Base-by-base conservation (phyloP, 2,113 vertebrate genomes). In the Sigmodon hispidus region DNA sequence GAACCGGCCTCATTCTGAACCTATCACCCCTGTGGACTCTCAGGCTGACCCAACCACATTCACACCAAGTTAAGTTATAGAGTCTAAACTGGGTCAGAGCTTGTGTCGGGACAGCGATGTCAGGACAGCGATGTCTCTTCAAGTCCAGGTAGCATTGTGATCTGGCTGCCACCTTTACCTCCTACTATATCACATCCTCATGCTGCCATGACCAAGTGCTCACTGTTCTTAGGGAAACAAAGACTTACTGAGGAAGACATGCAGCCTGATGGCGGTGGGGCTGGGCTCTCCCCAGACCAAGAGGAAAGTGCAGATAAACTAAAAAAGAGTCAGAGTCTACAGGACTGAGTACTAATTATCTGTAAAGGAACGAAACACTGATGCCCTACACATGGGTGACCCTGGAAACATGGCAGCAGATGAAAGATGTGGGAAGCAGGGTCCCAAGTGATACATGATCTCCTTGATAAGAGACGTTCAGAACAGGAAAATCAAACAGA, bases 401-500 rank as follows among this genome's bases (percentile, higher is more conserved):
- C 29, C 3, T 7, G 36, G 3, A n/a, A 48, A 22, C 76, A 1
- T 0, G 34, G 0, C 0, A 12, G 19, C 19, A 45, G 31, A n/a
- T 2, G 43, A n/a, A 19, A 50, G 65, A 2, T 63, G 67, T 19
- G 29, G 22, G 65, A 11, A 24, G 29, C 5, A 15, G 31, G 48
- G 45, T 67, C 12, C 70, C 1, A 8, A 0, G 0, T 0, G 4
- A 3, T 1, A 0, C 0, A 1, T 1, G 31, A 21, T 7, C 17
- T 63, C 6, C 0, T 7, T 26, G 0, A 0, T 1, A 21, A 3
- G 31, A 22, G 6, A 0, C 1, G 0, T 12, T 29, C 7, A 31
- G 59, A 84, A 15, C 0, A 24, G 52, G 63, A 5, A 19, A 19
- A 43, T 13, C 1, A 40, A 84, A 40, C 6, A 2, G 57, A 26